These are phyloP conservation scores for Drosophila silvestris DNA, from an alignment of 2,888 invertebrate genomes.

Conservation along the genomic window DNA sequence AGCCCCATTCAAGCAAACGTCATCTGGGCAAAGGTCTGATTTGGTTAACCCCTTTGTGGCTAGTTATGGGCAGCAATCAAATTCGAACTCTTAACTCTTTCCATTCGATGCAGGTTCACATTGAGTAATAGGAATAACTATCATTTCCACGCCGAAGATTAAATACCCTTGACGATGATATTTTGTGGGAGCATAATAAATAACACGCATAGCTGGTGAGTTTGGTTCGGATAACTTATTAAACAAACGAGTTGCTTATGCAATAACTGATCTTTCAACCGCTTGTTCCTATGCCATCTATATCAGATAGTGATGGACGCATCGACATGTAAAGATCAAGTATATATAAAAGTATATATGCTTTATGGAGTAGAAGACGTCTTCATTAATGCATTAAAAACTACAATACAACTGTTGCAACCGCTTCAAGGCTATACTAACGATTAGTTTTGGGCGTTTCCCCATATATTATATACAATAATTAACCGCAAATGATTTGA, in stretches of 20 bases:
- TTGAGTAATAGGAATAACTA: background rate
- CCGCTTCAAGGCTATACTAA: background rate
- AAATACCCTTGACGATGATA: background rate
- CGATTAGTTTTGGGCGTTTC: conserved; percentile 21
- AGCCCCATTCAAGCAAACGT: background rate
- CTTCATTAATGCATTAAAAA: background rate
- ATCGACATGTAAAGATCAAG: background rate
- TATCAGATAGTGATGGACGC: background rate
- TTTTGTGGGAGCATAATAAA: background rate
- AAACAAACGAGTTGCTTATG: background rate
- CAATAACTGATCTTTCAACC: background rate
- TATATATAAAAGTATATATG: background rate
- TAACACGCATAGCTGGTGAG: background rate
- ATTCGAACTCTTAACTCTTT: background rate
- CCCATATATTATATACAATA: conserved; percentile 2
- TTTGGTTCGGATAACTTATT: background rate
- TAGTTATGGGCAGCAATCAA: background rate
- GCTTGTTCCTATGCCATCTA: background rate
- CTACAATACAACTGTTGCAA: background rate
- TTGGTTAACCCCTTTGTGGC: conserved; percentile 9
- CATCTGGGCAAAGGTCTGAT: conserved; percentile 18
- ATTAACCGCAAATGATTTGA: conserved; percentile 49
- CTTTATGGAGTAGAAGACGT: background rate
- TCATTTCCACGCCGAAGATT: background rate
- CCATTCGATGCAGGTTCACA: background rate